phyloP scores from a whole-genome alignment of 92 coral and sea anemone genomes.

The Porites cylindrica region DNA sequence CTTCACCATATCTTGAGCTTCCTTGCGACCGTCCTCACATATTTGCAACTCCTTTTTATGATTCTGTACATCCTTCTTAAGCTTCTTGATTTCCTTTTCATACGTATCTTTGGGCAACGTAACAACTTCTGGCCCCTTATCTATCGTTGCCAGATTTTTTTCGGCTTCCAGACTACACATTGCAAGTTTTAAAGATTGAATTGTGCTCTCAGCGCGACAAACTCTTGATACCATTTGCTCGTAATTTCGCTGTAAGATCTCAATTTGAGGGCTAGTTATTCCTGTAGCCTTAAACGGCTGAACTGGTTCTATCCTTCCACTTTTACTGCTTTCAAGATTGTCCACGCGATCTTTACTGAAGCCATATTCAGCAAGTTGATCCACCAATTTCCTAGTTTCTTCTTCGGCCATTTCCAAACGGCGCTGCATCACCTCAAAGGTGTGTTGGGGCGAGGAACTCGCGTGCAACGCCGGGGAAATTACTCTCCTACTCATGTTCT shows the following conservation, averaged over 20 bases:
- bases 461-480: conserved; percentile 80
- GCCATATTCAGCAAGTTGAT: conserved; percentile 92
- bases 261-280: conserved; percentile 72
- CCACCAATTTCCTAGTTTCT: conserved; percentile 91
- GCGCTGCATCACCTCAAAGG: conserved; percentile 94
- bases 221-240: conserved; percentile 94
- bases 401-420: conserved; percentile 95
- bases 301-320: conserved; percentile 86
- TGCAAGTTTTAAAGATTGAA: conserved; percentile 96
- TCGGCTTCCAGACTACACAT: conserved; percentile 94
- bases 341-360: conserved; percentile 80
- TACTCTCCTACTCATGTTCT: conserved; percentile 55
- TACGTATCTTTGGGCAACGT: conserved; percentile 85
- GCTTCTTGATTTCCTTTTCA: conserved; percentile 84
- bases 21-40: conserved; percentile 63
- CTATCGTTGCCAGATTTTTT: conserved; percentile 71
- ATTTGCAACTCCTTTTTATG: conserved; percentile 74
- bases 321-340: conserved; percentile 39
- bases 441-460: conserved; percentile 92
- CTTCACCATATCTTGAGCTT: conserved; percentile 76
- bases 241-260: conserved; percentile 86
- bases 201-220: conserved; percentile 97
- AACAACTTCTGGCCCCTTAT: conserved; percentile 62
- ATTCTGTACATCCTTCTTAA: conserved; percentile 74
- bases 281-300: conserved; percentile 81